phyloP scores from a whole-genome alignment of 30 jellyfish, hydroid and myxozoan genomes.

The Nemopilema nomurai region DNA sequence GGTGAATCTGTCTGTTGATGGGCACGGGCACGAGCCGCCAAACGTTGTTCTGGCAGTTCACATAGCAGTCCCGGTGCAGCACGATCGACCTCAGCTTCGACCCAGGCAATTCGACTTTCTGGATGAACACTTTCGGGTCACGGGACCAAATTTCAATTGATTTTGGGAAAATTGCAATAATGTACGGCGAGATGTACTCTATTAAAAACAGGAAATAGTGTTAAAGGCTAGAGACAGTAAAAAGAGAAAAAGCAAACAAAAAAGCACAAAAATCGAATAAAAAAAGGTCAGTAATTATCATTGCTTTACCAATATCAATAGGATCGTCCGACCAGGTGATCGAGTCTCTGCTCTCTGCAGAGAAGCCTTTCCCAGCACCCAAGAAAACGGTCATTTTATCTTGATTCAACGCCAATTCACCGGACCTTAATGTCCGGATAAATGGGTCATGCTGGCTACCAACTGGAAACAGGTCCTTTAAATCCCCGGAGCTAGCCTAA shows the following conservation, averaged over 20 bases:
- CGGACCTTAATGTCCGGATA: constrained; percentile 70
- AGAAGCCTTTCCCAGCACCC: constrained; percentile 61
- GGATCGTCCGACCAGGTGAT: constrained; percentile 98
- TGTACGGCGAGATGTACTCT: constrained; percentile 71
- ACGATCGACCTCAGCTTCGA: constrained; percentile 57
- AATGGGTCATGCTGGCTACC: constrained; percentile 88
- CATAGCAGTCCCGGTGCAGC: constrained; percentile 56
- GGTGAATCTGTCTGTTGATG: constrained; percentile 62
- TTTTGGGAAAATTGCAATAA: constrained; percentile 81
- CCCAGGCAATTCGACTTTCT: constrained; percentile 64
- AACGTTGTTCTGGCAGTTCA: constrained; percentile 63
- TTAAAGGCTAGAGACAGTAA: not conserved
- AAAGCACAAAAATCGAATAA: not conserved
- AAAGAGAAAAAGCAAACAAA: not conserved
- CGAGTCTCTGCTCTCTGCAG: constrained; percentile 71
- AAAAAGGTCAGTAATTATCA: too few species aligned
- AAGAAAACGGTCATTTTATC: constrained; percentile 90
- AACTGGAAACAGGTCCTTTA: constrained; percentile 78
- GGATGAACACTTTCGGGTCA: constrained; percentile 79
- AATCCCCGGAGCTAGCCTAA: constrained; percentile 57
- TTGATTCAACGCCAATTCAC: constrained; percentile 81
- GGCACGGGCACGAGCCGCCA: constrained; percentile 92
- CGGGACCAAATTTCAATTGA: constrained; percentile 85
- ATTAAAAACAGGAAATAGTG: not conserved
- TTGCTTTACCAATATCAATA: constrained; percentile 55